Evolutionary conservation across 2,113 vertebrate species (phyloP).

Genomic region (Channa argus): DNA sequence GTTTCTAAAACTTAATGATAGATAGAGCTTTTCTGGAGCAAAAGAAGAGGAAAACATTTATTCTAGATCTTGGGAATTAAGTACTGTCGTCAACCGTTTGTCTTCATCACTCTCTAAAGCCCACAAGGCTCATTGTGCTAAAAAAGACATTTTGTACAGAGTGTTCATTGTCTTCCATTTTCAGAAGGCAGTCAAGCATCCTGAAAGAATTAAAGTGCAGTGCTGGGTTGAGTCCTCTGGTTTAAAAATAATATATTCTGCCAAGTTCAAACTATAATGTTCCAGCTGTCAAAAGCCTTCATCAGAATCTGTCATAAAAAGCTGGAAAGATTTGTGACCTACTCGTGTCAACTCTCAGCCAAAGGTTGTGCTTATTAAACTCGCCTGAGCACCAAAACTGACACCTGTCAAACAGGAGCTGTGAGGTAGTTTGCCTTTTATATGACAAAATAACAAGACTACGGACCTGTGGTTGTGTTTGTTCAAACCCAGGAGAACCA

Average conservation of each 20-base stretch:
- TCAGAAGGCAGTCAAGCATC: slow-evolving; percentile 49
- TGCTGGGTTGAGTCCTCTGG: slow-evolving; percentile 10
- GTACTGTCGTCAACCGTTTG: slow-evolving; percentile 64
- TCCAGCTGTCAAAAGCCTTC: slow-evolving; percentile 38
- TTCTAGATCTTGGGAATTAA: slow-evolving; percentile 67
- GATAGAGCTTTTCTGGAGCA: slow-evolving; percentile 49
- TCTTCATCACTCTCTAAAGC: slow-evolving; percentile 63
- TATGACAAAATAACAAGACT: slow-evolving; percentile 1
- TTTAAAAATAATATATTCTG: slow-evolving; percentile 43
- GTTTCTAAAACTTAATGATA: slow-evolving; percentile 56
- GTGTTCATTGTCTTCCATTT: slow-evolving; percentile 57
- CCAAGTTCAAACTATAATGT: slow-evolving; percentile 25
- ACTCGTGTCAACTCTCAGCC: slow-evolving; percentile 23
- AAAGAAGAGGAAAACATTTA: slow-evolving; percentile 61
- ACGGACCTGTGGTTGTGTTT: slow-evolving; percentile 16
- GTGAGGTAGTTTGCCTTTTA: slow-evolving; percentile 24
- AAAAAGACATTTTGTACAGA: slow-evolving; percentile 58
- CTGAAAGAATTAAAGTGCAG: slow-evolving; percentile 34
- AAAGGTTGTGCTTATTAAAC: slow-evolving; percentile 39
- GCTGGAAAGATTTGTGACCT: slow-evolving; percentile 45
- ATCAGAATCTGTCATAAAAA: slow-evolving; percentile 43
- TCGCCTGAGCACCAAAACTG: slow-evolving; percentile 18
- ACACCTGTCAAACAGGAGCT: slow-evolving; percentile 52
- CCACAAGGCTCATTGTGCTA: slow-evolving; percentile 72
- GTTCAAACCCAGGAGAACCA: not conserved